These are phyloP conservation scores for Melipona bicolor DNA, from an alignment of 2,888 invertebrate genomes.

Conservation along the genomic window DNA sequence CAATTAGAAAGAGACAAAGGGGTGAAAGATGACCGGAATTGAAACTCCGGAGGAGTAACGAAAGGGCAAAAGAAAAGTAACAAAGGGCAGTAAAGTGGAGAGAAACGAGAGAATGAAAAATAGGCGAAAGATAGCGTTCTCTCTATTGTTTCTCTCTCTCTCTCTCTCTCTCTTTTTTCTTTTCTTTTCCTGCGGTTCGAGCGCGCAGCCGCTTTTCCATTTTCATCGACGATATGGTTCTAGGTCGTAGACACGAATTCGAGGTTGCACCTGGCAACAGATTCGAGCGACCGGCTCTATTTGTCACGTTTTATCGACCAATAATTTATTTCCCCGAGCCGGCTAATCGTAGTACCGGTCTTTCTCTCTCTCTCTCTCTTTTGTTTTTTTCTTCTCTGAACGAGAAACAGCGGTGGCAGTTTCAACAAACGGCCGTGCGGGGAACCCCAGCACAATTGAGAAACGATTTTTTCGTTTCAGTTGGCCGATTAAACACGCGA, in stretches of 20 bases:
- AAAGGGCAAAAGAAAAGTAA: neutral
- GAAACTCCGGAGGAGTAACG: neutral
- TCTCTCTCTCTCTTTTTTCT: neutral
- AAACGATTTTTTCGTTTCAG: neutral
- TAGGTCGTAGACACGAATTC: conserved; percentile 49
- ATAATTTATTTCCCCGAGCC: conserved; percentile 6
- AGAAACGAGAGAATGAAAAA: neutral
- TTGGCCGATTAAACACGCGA: neutral
- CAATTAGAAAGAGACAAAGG: no score
- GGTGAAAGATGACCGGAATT: no score
- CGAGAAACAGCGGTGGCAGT: neutral
- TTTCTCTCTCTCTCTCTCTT: neutral
- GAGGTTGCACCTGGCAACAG: conserved; percentile 40
- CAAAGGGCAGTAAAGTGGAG: neutral
- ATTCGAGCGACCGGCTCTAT: conserved; percentile 14
- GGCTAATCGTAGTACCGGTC: neutral
- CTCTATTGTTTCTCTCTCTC: neutral
- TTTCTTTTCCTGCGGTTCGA: neutral
- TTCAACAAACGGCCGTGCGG: neutral
- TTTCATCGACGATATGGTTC: conserved; percentile 57
- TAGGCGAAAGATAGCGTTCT: neutral
- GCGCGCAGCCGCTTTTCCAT: conserved; percentile 61
- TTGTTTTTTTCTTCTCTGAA: neutral
- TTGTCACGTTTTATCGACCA: conserved; percentile 41
- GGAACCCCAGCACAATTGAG: neutral